These are phyloP conservation scores for Pseudomyrmex cubaensis DNA, from an alignment of 1,140 invertebrate genomes.

Conservation along the genomic window DNA sequence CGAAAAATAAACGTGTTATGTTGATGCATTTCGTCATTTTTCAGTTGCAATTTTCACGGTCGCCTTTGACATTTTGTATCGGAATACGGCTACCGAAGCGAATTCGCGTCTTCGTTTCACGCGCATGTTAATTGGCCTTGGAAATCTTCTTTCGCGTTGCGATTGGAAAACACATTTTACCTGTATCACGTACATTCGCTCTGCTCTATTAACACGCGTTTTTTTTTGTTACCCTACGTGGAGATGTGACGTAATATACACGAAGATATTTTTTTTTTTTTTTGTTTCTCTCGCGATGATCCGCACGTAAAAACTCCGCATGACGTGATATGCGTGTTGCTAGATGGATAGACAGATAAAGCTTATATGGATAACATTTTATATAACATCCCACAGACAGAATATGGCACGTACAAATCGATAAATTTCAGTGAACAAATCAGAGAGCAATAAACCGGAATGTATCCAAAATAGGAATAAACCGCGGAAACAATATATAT, in stretches of 20 bases:
- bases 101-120: neutral
- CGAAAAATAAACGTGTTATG: constrained; percentile 13
- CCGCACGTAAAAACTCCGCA: neutral
- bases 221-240: no score
- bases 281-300: constrained; percentile 27
- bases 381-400: neutral
- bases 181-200: no score
- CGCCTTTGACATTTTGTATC: neutral
- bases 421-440: neutral
- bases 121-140: constrained; percentile 2
- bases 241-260: neutral
- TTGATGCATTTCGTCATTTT: neutral
- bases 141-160: neutral
- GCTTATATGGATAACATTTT: constrained; percentile 3
- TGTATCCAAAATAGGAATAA: neutral
- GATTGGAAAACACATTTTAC: neutral
- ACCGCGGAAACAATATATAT: neutral
- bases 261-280: neutral
- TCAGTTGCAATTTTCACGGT: neutral
- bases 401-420: neutral
- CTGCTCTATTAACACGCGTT: neutral
- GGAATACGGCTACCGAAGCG: neutral
- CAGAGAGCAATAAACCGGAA: no score
- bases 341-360: neutral
- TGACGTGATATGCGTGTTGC: neutral